A percentile compares a stretch with the other conserved stretches of the same genome.
Conservation (phyloP, 2,888 invertebrate genomes). For the Pseudococcus longispinus region DNA sequence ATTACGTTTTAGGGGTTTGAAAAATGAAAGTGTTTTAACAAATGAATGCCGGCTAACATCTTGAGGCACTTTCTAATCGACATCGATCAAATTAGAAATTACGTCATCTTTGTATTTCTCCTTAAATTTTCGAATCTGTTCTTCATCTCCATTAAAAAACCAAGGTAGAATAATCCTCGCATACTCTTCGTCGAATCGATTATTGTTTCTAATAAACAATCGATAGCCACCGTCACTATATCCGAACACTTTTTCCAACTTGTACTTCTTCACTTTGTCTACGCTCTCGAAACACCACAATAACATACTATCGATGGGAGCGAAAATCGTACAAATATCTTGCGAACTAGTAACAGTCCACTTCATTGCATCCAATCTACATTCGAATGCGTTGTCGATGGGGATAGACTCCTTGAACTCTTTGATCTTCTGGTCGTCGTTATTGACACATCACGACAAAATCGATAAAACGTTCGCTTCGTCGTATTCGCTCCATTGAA, state of each 20-base stretch:
- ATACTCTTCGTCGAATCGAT: not conserved
- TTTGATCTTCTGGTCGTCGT: not conserved
- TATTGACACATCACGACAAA: not conserved
- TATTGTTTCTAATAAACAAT: not conserved
- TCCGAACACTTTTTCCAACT: not conserved
- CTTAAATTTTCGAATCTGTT: too few species aligned
- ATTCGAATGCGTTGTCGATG: not conserved
- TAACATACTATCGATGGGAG: not conserved
- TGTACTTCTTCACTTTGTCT: too few species aligned
- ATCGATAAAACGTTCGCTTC: not conserved
- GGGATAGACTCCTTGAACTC: not conserved
- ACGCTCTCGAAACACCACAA: not conserved
- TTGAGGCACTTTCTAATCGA: too few species aligned
- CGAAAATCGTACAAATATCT: not conserved
- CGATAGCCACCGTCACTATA: not conserved
- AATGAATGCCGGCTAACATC: too few species aligned
- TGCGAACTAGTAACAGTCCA: not conserved
- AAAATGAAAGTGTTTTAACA: too few species aligned
- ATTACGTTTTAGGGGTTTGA: too few species aligned
- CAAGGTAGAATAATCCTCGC: not conserved
- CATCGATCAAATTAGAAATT: not conserved
- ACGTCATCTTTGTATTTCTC: too few species aligned
- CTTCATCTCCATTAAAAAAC: not conserved
- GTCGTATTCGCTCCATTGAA: not conserved
- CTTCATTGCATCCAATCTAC: not conserved